A percentile compares a stretch with the other conserved stretches of the same genome.
Conservation (phyloP, 2,888 invertebrate genomes). For the Branchellion lobata region DNA sequence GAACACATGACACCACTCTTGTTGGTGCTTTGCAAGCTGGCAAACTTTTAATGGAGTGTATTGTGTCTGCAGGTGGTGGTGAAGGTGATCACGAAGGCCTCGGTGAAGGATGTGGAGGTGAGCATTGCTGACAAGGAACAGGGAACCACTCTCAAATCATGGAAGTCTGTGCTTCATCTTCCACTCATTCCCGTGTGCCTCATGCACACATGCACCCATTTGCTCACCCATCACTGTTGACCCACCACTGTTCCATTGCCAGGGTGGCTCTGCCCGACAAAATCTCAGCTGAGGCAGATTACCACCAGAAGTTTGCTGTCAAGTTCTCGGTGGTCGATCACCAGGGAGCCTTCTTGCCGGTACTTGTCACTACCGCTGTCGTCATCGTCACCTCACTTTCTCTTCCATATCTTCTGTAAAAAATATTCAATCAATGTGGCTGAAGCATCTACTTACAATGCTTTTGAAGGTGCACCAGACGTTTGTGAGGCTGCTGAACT, state of each 20-base stretch:
- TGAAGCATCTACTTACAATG: no score
- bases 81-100: slow-evolving; percentile 61
- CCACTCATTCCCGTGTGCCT: not conserved
- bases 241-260: not conserved
- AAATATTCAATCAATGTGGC: no score
- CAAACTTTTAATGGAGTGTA: not conserved
- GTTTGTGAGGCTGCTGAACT: slow-evolving; percentile 64
- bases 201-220: not conserved
- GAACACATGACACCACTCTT: not conserved
- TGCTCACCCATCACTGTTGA: not conserved
- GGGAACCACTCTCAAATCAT: slow-evolving; percentile 76
- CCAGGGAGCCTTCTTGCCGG: slow-evolving; percentile 60
- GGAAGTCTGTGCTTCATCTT: slow-evolving; percentile 63
- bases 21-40: not conserved
- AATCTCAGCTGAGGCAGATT: slow-evolving; percentile 78
- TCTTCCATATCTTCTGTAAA: no score
- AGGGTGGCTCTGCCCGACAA: slow-evolving; percentile 76
- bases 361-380: no score
- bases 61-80: slow-evolving; percentile 57
- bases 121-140: slow-evolving; percentile 88
- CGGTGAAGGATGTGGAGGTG: slow-evolving; percentile 76
- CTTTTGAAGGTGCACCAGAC: slow-evolving; percentile 69
- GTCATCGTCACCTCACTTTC: no score
- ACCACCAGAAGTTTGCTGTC: slow-evolving; percentile 81
- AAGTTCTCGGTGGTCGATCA: slow-evolving; percentile 79